Evolutionary conservation across 2,888 invertebrate species (phyloP), one percentile per base, ranked within the genome.

Genomic region (Aleiodes leptofemur): DNA sequence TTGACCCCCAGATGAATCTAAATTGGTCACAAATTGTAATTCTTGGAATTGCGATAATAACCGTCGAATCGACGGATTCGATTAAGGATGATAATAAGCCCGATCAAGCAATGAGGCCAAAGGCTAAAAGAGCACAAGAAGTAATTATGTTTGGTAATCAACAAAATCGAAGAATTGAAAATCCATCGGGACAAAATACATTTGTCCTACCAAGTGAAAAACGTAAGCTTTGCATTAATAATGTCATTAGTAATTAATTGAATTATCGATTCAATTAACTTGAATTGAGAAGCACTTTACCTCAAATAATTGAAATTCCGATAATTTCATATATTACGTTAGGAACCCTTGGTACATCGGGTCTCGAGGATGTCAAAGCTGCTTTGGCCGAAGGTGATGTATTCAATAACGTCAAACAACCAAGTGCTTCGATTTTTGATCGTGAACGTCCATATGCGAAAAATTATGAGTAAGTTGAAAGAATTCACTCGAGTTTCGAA

Each of bases 131-230:
- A 76, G 86, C 90, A 2, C 89, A 90, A 81, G 90, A 90, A 77
- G 84, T 87, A 73, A 82, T 90, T 66, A 89, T 90, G 89, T 90
- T 90, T 64, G 90, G 90, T 7, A 90, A 90, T 77, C 90, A 90
- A 75, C 90, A 90, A 76, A 90, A 89, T 81, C 81, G 86, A 73
- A 78, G 81, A 57, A 82, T 81, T 29, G 77, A 83, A 9, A 83
- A 83, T 23, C 76, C 74, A 64, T 78, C 81, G 48, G 73, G 79
- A 6, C 70, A 76, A 14, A 77, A 81, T 14, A 72, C 82, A 4
- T 82, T 82, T 71, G 72, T 81, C 5, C 81, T 86, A 3, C 77
- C 74, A 11, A 72, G 83, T 0, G 87, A 88, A 16, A 88, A 87
- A 81, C 81, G 87, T 87, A 74, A 84, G 80, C 6, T 29, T 6